phyloP scores from a whole-genome alignment of 2,888 invertebrate genomes.

The Thysanoteuthis rhombus region DNA sequence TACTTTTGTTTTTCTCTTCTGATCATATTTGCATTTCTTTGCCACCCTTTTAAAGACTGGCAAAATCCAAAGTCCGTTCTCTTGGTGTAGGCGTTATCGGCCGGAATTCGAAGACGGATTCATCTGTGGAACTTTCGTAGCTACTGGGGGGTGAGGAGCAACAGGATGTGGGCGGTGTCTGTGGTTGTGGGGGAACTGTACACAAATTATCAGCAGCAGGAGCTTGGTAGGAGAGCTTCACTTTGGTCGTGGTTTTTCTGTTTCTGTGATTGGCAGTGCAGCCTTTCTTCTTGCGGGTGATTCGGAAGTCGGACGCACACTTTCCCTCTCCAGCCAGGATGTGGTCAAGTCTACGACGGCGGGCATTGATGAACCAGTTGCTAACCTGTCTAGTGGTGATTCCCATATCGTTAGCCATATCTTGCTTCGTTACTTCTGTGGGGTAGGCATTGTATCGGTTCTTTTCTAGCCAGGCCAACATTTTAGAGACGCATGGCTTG shows the following conservation, averaged over 20 bases:
- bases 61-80: conserved; percentile 17
- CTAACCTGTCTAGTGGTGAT: conserved; percentile 85
- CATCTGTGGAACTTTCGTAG: not conserved
- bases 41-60: not conserved
- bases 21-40: not conserved
- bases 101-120: not conserved
- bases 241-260: not conserved
- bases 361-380: conserved; percentile 96
- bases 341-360: conserved; percentile 75
- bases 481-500: conserved; percentile 89
- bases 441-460: conserved; percentile 96
- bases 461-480: conserved; percentile 92
- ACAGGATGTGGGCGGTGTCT: not conserved
- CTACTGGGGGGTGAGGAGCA: not conserved
- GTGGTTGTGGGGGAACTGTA: not conserved
- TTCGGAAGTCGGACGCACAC: not conserved
- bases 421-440: conserved; percentile 88
- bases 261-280: not conserved
- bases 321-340: not conserved
- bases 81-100: not conserved
- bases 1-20: not conserved
- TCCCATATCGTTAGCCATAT: conserved; percentile 85
- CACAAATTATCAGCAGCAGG: not conserved
- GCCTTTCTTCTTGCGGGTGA: conserved; percentile 17
- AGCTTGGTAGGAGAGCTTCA: not conserved